Evolutionary conservation across 2,888 invertebrate species (phyloP).

Genomic region (Elmis aenea): DNA sequence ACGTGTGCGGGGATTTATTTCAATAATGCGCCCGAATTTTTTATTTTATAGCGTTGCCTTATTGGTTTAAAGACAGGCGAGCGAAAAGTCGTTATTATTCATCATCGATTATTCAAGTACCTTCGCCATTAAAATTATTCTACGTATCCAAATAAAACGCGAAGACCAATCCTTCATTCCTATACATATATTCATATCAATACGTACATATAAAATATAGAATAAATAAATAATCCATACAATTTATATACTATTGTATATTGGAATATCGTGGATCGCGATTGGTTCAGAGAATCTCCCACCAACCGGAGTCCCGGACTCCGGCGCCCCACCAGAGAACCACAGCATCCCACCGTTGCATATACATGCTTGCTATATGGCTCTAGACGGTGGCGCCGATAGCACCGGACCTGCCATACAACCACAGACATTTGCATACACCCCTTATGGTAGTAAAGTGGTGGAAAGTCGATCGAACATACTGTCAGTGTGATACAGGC

Average conservation of each 20-base stretch:
- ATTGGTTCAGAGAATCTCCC: constrained; percentile 26
- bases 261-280: constrained; percentile 32
- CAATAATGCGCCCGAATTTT: too few species aligned
- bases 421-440: constrained; percentile 17
- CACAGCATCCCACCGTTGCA: constrained; percentile 44
- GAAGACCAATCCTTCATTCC: constrained; percentile 10
- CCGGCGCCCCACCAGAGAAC: constrained; percentile 36
- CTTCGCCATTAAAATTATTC: too few species aligned
- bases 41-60: too few species aligned
- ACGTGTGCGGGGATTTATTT: too few species aligned
- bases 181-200: constrained; percentile 46
- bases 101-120: too few species aligned
- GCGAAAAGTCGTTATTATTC: too few species aligned
- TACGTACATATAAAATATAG: constrained; percentile 47
- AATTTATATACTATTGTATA: constrained; percentile 50
- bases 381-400: constrained; percentile 40
- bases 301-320: constrained; percentile 26
- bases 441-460: constrained; percentile 17
- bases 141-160: too few species aligned
- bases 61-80: too few species aligned
- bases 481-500: constrained; percentile 7
- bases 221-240: constrained; percentile 52
- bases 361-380: constrained; percentile 44
- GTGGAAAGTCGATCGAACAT: constrained; percentile 8
- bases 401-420: constrained; percentile 28